Conservation (phyloP, 2,113 vertebrate species). For the Plecturocebus donacophilus region DNA sequence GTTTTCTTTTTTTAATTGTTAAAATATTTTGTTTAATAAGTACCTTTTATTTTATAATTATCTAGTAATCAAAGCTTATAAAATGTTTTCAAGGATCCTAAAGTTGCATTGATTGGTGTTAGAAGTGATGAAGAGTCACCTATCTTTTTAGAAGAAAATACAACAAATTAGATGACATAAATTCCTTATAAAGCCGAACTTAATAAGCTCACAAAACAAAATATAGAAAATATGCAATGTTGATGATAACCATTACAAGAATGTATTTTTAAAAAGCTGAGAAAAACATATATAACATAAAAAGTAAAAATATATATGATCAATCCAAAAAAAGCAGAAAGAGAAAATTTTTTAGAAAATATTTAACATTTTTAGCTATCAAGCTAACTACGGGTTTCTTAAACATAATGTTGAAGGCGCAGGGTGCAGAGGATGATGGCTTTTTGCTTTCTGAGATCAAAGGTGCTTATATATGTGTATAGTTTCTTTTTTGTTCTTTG, state of each 20-base stretch:
- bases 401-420: background rate
- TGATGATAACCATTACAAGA: too few relatives aligned
- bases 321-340: too few relatives aligned
- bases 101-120: background rate
- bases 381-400: background rate
- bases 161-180: background rate
- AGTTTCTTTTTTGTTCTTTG: background rate
- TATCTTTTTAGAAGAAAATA: background rate
- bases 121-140: background rate
- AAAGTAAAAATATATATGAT: too few relatives aligned
- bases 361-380: too few relatives aligned
- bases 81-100: background rate
- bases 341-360: too few relatives aligned
- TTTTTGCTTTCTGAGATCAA: slow-evolving; percentile 9
- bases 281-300: too few relatives aligned
- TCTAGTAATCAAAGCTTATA: background rate
- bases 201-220: background rate
- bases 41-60: background rate
- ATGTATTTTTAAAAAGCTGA: too few relatives aligned
- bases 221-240: background rate
- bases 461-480: background rate
- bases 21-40: background rate
- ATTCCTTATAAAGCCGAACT: background rate
- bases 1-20: background rate
- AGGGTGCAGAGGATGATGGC: background rate